Conservation (phyloP, 2,797 vertebrate genomes). For the Neomorphus geoffroyi region DNA sequence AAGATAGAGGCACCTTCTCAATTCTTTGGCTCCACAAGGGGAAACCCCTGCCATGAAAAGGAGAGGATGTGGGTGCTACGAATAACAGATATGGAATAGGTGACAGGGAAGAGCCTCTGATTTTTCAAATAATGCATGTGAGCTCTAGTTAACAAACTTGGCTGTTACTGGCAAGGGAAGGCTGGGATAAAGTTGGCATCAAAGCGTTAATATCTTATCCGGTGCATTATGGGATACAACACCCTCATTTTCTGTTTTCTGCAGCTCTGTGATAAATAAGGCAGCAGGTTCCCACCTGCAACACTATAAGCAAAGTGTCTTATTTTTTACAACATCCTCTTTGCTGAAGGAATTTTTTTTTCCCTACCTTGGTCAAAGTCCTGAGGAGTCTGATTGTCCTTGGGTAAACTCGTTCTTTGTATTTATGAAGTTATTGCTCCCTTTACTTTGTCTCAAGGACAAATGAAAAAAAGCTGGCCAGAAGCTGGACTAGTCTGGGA, state of each 20-base stretch:
- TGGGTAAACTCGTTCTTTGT: neutral
- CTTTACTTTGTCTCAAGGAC: neutral
- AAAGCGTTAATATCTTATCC: neutral
- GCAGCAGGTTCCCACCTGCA: constrained; percentile 41
- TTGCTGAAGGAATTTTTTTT: neutral
- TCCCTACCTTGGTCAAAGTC: neutral
- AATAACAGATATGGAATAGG: neutral
- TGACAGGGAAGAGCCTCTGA: neutral
- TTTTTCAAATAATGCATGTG: neutral
- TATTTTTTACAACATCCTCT: constrained; percentile 2
- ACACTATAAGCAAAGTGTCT: neutral
- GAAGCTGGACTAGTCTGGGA: neutral
- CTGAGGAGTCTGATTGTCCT: neutral
- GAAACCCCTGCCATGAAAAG: neutral
- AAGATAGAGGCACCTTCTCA: neutral
- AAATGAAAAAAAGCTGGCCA: neutral
- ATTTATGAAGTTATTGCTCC: neutral
- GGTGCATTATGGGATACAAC: neutral
- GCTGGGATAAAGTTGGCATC: neutral
- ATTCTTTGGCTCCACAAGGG: neutral
- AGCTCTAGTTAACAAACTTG: neutral
- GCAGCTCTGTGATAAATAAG: neutral
- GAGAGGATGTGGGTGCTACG: fast-evolving
- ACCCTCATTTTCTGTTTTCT: neutral
- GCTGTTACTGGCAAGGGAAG: neutral